Percentiles rank a stretch among this genome's conserved stretches.
phyloP scores from a whole-genome alignment of 2,888 invertebrate species.

The Chrysolina haemoptera region DNA sequence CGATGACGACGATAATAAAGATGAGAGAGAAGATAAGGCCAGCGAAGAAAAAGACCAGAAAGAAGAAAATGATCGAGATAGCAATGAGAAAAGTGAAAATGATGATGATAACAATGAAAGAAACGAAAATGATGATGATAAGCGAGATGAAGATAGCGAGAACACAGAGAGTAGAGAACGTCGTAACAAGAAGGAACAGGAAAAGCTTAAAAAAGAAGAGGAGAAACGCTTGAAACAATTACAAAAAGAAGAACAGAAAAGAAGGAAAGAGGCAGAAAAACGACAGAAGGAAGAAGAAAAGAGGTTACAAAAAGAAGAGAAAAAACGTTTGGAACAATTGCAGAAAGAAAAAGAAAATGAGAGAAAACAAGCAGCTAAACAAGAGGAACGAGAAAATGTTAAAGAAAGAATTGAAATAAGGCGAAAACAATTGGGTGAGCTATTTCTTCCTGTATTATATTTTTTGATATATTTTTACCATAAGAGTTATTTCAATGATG shows the following conservation, averaged over 20 bases:
- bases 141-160: not conserved
- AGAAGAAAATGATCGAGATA: not conserved
- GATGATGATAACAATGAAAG: not conserved
- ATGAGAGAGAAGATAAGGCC: not conserved
- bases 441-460: not conserved
- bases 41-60: not conserved
- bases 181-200: not conserved
- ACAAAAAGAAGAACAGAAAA: not conserved
- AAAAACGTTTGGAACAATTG: not conserved
- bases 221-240: not conserved
- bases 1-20: not conserved
- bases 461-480: not conserved
- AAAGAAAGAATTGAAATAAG: constrained; percentile 7
- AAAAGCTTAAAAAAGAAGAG: not conserved
- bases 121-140: not conserved
- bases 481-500: too few species aligned
- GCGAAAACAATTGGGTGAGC: constrained; percentile 15
- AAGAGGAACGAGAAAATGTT: not conserved
- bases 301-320: not conserved
- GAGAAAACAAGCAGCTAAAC: constrained; percentile 1
- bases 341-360: not conserved
- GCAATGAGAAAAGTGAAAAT: too few species aligned
- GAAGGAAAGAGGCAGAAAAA: not conserved
- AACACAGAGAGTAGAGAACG: not conserved
- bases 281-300: not conserved